Base-by-base conservation (phyloP, 2,113 vertebrate species). In the Speoplatyrhinus poulsoni region DNA sequence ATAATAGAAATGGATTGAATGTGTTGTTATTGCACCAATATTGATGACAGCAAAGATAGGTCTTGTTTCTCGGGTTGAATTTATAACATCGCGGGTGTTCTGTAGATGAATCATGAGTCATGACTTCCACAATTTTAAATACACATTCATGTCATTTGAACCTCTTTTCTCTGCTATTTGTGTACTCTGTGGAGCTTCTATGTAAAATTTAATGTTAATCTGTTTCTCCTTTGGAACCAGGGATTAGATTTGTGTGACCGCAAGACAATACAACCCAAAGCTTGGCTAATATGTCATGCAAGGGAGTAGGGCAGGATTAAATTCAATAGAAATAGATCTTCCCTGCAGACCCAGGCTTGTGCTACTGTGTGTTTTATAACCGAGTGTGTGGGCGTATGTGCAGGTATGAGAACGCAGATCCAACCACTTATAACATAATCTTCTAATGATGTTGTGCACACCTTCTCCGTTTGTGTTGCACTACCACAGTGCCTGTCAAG, bases 401-500 rank as follows among this genome's bases (percentile, higher is more conserved):
- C 55, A 52, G 12, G 26, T 41, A 54, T 32, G 13, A 41, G 61
- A 41, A 3, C 68, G 77, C 70, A 79, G 60, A 62, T 77, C 60
- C 69, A 66, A 72, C 71, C 52, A 56, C 72, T 75, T 76, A 56
- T 57, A 48, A 15, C 32, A 52, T 47, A 70, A 73, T 46, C 3
- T 60, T 53, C 9, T 77, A 84, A 82, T 82, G 55, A 65, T 17
- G 19, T 8, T 32, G 16, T 26, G 19, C 12, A 9, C 7, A 67
- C 62, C 73, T 71, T 41, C 41, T 16, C 12, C 9, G 36, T n/a
- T 36, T 49, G 59, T 15, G 59, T 36, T 12, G 4, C 12, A 4
- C 32, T 79, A 16, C 13, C 58, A 62, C 77, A 81, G 53, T 70
- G 79, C 65, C 77, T 84, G 82, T 73, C 78, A 82, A 65, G 33